Evolutionary conservation across 2,888 invertebrate species (phyloP), one percentile per base, ranked within the genome.

Genomic region (Ormyrus rosae): DNA sequence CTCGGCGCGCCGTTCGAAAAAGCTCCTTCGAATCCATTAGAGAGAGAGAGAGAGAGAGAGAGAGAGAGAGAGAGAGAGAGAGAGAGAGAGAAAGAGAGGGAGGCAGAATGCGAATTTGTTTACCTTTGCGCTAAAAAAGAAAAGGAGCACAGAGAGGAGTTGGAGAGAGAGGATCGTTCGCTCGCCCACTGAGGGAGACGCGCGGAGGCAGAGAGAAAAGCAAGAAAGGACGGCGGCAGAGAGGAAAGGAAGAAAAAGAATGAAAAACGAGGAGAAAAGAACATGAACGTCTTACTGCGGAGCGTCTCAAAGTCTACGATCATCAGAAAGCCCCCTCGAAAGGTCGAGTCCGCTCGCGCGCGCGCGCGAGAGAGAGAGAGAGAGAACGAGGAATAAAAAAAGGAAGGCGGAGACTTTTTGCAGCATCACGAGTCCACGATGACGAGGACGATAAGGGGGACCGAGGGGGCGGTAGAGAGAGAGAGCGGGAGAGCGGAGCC

Each of bases 341-440:
- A 72, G 81, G 68, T 70, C 71, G 76, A 68, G 67, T 53, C 19
- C 34, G 65, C 11, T 51, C 19, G 67, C 13, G 58, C 51, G 68
- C 46, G 72, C 51, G 58, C 9, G 67, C 69, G 63, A 48, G 6
- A 53, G n/a, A 77, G 55, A 58, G 70, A 10, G 50, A 53, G 55
- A 46, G 63, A 73, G 53, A 19, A 6, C 13, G 65, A 67, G 53
- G 53, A 48, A 53, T 50, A 60, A 70, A 75, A 76, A 77, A 64
- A 70, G 63, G 78, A 74, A 78, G 78, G 65, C 68, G 61, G 61
- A 68, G 78, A 78, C 75, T 81, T 81, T 81, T 81, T 81, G 81
- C 77, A 81, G 81, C 81, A 78, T 78, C 81, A 81, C 81, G 83
- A 80, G 82, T 83, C 82, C 78, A 81, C 78, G 80, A 80, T 75